Percentiles rank a stretch among this genome's conserved stretches.
Evolutionary conservation across 2,797 vertebrate genomes (phyloP).

Genomic region (Vultur gryphus): DNA sequence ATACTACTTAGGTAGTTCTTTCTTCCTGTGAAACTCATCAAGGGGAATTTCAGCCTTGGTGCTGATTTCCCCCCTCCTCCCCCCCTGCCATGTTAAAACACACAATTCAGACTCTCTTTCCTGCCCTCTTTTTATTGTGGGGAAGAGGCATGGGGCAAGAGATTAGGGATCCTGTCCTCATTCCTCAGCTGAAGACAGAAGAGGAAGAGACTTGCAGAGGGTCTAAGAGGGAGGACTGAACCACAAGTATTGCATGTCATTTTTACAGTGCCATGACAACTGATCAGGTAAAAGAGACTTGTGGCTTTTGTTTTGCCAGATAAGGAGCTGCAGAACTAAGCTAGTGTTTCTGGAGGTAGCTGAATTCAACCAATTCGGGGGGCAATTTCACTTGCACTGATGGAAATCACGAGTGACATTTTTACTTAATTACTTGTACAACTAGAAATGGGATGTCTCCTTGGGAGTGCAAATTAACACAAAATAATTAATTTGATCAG

Average conservation of each 20-base stretch:
- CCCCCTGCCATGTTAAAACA: neutral
- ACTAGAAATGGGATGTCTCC: neutral
- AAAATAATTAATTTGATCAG: neutral
- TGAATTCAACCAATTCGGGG: neutral
- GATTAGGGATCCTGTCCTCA: neutral
- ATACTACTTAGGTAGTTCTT: fast-evolving
- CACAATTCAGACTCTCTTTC: neutral
- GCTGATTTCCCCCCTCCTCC: too few relatives aligned
- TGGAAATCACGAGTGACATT: neutral
- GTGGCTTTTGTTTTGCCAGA: neutral
- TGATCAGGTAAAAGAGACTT: neutral
- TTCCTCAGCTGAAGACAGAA: neutral
- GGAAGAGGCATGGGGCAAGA: neutral
- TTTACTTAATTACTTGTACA: neutral
- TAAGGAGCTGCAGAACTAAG: neutral
- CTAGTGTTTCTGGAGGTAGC: neutral
- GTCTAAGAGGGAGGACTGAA: neutral
- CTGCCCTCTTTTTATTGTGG: neutral
- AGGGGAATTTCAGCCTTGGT: neutral
- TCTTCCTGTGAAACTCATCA: neutral
- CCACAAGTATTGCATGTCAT: neutral
- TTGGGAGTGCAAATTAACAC: neutral
- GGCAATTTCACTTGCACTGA: neutral
- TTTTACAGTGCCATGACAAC: neutral
- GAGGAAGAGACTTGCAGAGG: neutral